These are phyloP conservation scores for Rhagophthalmus giganteus DNA, from an alignment of 2,888 invertebrate genomes.

Conservation along the genomic window DNA sequence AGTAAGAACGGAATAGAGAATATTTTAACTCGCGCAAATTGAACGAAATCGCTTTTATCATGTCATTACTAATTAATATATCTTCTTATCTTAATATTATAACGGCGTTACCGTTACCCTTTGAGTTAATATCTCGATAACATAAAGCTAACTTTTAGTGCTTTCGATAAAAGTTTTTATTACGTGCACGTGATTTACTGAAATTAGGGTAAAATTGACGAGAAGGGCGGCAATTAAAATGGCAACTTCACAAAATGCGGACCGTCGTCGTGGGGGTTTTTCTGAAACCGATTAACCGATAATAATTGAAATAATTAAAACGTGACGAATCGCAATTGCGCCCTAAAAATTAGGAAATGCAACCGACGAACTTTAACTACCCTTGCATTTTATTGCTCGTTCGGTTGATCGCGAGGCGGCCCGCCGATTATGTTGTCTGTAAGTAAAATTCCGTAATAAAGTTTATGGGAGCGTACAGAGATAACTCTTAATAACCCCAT, in stretches of 20 bases:
- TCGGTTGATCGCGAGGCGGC: slow-evolving; percentile 12
- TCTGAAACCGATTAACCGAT: too few species aligned
- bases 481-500: slow-evolving; percentile 13
- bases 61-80: slow-evolving; percentile 12
- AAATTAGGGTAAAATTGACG: neutral
- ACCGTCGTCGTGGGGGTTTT: too few species aligned
- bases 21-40: slow-evolving; percentile 12
- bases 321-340: neutral
- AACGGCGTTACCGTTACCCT: neutral
- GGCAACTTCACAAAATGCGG: too few species aligned
- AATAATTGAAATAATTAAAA: neutral
- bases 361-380: too few species aligned
- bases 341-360: too few species aligned
- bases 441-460: slow-evolving; percentile 13
- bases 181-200: neutral
- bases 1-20: slow-evolving; percentile 8
- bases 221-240: too few species aligned
- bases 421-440: slow-evolving; percentile 12
- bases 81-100: neutral
- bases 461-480: slow-evolving; percentile 13
- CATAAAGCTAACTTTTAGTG: neutral
- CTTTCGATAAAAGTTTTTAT: neutral
- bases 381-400: slow-evolving; percentile 19
- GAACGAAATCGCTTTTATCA: slow-evolving; percentile 17
- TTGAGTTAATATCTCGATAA: neutral